phyloP scores from a whole-genome alignment of 2,113 vertebrate species.

The Pelobates fuscus region DNA sequence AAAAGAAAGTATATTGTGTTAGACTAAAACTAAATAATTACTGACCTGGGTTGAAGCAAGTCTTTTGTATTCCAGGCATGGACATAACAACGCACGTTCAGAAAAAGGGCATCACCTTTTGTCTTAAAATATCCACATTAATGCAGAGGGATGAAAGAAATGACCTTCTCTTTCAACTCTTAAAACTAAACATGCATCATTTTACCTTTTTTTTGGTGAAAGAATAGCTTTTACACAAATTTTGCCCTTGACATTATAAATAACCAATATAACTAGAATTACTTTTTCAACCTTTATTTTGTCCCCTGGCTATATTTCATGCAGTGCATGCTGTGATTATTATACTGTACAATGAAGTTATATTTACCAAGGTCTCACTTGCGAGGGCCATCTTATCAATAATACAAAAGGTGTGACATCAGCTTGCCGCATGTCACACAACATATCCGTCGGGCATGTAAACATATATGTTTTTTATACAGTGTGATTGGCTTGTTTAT shows the following conservation, averaged over 20 bases:
- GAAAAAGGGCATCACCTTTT: not conserved
- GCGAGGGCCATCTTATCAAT: not conserved
- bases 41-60: not conserved
- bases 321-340: not conserved
- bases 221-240: not conserved
- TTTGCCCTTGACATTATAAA: conserved; percentile 3
- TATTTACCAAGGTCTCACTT: not conserved
- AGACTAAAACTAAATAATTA: not conserved
- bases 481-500: not conserved
- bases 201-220: not conserved
- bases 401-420: not conserved
- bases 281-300: not conserved
- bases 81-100: not conserved
- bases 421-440: not conserved
- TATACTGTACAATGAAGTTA: not conserved
- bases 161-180: not conserved
- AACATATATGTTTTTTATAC: not conserved
- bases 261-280: conserved; percentile 1
- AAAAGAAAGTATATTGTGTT: not conserved
- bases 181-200: not conserved
- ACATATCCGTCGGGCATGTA: not conserved
- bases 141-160: not conserved
- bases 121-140: not conserved
- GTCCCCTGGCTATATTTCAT: not conserved
- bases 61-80: not conserved